Percentiles rank a stretch among this genome's conserved stretches.
Conservation (phyloP, 2,797 vertebrate genomes). For the Lithobates pipiens region DNA sequence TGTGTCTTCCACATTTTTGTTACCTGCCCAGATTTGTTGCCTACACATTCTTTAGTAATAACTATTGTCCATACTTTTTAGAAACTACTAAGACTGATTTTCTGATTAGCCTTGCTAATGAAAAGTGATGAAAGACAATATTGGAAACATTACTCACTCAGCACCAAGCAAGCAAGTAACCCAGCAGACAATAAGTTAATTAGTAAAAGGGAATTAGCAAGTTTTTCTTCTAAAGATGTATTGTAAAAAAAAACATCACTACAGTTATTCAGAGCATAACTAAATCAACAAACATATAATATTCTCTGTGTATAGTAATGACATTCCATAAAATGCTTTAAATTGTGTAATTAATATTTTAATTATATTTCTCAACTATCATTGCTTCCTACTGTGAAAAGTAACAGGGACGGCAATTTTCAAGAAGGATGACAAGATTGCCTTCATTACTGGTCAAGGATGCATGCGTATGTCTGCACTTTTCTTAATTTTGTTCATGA, state of each 20-base stretch:
- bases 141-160: conserved; percentile 26
- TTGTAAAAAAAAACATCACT: background rate
- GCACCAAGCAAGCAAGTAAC: conserved; percentile 9
- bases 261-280: conserved; percentile 27
- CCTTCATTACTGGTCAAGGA: conserved; percentile 72
- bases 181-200: conserved; percentile 34
- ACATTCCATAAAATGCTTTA: conserved; percentile 56
- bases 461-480: conserved; percentile 73
- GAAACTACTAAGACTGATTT: background rate
- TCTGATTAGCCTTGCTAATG: conserved; percentile 15
- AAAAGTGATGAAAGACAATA: conserved; percentile 28
- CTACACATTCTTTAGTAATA: background rate
- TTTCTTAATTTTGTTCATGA: conserved; percentile 73
- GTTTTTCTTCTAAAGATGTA: background rate
- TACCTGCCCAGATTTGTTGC: background rate
- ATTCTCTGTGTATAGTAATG: conserved; percentile 37
- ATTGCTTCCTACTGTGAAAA: conserved; percentile 73
- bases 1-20: too few relatives aligned
- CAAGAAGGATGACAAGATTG: conserved; percentile 73
- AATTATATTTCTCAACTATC: conserved; percentile 73
- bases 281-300: conserved; percentile 53
- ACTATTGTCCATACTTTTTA: background rate
- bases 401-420: conserved; percentile 70
- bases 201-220: conserved; percentile 30
- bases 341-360: conserved; percentile 75